Conservation (phyloP, 2,888 invertebrate genomes). For the Theretra japonica region DNA sequence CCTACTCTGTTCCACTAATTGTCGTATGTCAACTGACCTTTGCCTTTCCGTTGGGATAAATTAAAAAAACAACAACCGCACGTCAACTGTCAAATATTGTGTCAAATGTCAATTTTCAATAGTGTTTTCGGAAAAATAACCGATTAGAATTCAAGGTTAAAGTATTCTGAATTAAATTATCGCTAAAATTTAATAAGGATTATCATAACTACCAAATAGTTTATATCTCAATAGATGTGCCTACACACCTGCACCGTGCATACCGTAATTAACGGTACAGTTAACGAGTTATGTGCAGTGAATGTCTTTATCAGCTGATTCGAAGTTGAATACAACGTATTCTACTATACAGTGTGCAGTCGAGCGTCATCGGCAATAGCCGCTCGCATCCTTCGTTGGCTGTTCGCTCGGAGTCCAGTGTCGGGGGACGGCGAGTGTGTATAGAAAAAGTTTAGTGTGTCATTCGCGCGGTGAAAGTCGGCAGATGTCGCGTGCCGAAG, state of each 20-base stretch:
- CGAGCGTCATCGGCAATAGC: conserved; percentile 11
- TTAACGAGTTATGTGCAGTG: not conserved
- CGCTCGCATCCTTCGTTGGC: conserved; percentile 1
- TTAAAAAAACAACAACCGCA: too few species aligned
- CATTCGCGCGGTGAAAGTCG: conserved; percentile 60
- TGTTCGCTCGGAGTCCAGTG: not conserved
- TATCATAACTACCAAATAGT: too few species aligned
- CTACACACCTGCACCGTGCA: not conserved
- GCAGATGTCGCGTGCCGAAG: conserved; percentile 58
- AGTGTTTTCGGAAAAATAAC: too few species aligned
- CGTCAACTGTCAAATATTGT: too few species aligned
- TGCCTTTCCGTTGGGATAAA: too few species aligned
- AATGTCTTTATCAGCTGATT: conserved; percentile 7
- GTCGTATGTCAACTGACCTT: too few species aligned
- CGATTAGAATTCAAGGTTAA: not conserved
- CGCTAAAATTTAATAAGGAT: not conserved
- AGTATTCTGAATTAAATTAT: not conserved
- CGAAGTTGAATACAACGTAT: not conserved
- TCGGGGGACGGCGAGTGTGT: not conserved
- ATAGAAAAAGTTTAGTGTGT: conserved; percentile 30
- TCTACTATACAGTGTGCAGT: not conserved
- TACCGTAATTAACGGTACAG: not conserved
- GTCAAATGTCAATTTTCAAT: too few species aligned
- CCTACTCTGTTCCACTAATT: too few species aligned
- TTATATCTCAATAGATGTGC: too few species aligned